These are phyloP conservation scores for Glaucidium brasilianum DNA, from an alignment of 2,113 vertebrate species.

Conservation along the genomic window DNA sequence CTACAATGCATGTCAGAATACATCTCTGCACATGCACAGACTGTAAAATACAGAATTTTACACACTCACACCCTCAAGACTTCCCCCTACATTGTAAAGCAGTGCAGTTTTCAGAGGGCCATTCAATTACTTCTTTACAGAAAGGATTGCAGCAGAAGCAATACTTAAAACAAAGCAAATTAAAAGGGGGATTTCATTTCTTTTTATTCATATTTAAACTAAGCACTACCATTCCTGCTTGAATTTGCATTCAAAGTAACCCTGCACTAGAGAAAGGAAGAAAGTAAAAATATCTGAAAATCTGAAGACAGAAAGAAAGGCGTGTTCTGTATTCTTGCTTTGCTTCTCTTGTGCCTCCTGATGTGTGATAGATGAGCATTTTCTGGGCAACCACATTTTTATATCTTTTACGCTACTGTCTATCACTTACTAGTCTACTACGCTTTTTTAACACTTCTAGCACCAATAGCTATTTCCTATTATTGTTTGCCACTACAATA, in stretches of 20 bases:
- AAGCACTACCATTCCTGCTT: not conserved
- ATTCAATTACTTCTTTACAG: slow-evolving; percentile 28
- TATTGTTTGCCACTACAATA: slow-evolving; percentile 5
- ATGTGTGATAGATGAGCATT: slow-evolving; percentile 27
- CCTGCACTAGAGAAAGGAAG: not conserved
- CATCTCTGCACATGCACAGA: slow-evolving; percentile 13
- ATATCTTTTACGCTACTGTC: slow-evolving; percentile 9
- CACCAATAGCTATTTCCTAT: not conserved
- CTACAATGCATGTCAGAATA: slow-evolving; percentile 39
- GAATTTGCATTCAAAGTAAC: not conserved
- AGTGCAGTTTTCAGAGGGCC: slow-evolving; percentile 39
- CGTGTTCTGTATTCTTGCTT: not conserved
- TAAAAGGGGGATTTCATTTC: not conserved
- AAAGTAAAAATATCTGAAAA: slow-evolving; percentile 12
- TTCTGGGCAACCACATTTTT: slow-evolving; percentile 55
- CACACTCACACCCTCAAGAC: not conserved
- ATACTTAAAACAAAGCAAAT: slow-evolving; percentile 23
- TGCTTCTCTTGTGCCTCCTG: slow-evolving; percentile 37
- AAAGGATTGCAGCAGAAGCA: slow-evolving; percentile 19
- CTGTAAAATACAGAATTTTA: slow-evolving; percentile 10
- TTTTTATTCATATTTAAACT: not conserved
- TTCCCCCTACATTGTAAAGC: not conserved
- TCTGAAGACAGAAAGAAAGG: not conserved
- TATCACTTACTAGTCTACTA: slow-evolving; percentile 39
- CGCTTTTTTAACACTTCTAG: slow-evolving; percentile 5